Evolutionary conservation across 2,797 vertebrate species (phyloP).

Genomic region (Acipenser oxyrinchus): DNA sequence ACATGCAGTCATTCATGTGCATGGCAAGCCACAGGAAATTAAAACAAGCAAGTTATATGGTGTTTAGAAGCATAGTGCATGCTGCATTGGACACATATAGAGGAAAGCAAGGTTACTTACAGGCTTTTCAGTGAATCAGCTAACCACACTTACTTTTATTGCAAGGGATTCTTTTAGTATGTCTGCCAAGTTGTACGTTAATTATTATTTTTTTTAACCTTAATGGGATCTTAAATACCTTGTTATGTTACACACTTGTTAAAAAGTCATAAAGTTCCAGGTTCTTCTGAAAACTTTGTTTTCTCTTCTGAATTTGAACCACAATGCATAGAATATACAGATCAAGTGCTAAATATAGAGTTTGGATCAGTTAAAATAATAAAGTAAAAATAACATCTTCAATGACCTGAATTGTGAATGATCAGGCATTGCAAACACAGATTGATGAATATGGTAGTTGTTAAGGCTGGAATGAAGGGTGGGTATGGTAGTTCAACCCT

Average conservation of each 20-base stretch:
- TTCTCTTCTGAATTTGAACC: no score
- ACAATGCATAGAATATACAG: no score
- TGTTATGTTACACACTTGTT: background rate
- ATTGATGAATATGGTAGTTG: no score
- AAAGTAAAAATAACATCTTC: no score
- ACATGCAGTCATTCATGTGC: slow-evolving; percentile 9
- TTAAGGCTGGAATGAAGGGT: no score
- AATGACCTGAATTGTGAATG: no score
- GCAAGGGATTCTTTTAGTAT: slow-evolving; percentile 30
- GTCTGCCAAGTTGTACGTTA: slow-evolving; percentile 29
- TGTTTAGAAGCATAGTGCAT: slow-evolving; percentile 6
- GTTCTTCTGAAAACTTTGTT: no score
- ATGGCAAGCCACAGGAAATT: slow-evolving; percentile 23
- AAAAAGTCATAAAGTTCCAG: no score
- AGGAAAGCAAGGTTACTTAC: slow-evolving; percentile 23
- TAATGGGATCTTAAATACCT: slow-evolving; percentile 18
- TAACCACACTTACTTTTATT: slow-evolving; percentile 42
- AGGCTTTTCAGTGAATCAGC: slow-evolving; percentile 19
- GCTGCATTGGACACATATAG: slow-evolving; percentile 11
- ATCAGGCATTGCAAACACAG: no score
- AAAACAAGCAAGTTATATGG: slow-evolving; percentile 19
- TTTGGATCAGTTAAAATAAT: no score
- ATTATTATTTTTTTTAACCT: slow-evolving; percentile 24
- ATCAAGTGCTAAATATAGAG: no score
- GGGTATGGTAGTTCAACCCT: no score